These are phyloP conservation scores for Bombus sylvicola DNA, from an alignment of 1,140 invertebrate genomes.

Conservation along the genomic window DNA sequence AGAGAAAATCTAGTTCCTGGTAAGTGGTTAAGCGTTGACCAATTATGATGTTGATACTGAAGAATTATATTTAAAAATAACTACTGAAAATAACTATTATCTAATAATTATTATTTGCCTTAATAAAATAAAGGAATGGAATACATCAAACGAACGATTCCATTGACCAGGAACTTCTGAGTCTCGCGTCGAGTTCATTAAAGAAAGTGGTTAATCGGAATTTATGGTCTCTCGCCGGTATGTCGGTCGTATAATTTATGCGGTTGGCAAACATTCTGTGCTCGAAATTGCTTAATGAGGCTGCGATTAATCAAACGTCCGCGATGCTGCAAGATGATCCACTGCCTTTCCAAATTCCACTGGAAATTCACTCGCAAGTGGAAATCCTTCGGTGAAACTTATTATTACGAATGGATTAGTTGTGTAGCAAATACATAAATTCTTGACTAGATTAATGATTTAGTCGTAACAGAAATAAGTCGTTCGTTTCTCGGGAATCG, in stretches of 20 bases:
- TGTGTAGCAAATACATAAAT: background rate
- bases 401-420: background rate
- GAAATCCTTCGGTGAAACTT: background rate
- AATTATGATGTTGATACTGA: no score
- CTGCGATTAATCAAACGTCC: constrained; percentile 29
- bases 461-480: background rate
- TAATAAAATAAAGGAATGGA: background rate
- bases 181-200: background rate
- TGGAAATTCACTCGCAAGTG: background rate
- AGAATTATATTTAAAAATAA: no score
- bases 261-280: constrained; percentile 5
- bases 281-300: constrained; percentile 40
- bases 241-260: constrained; percentile 26
- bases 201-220: constrained; percentile 42
- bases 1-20: no score
- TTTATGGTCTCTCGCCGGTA: constrained; percentile 9
- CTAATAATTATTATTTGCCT: no score
- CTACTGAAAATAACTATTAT: no score
- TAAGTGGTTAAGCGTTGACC: no score
- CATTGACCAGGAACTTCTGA: background rate
- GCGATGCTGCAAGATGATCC: constrained; percentile 12
- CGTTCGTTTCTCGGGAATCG: no score
- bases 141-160: background rate
- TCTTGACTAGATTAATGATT: background rate
- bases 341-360: background rate